These are phyloP conservation scores for Platanista minor DNA, from an alignment of 2,113 vertebrate species.

Conservation along the genomic window DNA sequence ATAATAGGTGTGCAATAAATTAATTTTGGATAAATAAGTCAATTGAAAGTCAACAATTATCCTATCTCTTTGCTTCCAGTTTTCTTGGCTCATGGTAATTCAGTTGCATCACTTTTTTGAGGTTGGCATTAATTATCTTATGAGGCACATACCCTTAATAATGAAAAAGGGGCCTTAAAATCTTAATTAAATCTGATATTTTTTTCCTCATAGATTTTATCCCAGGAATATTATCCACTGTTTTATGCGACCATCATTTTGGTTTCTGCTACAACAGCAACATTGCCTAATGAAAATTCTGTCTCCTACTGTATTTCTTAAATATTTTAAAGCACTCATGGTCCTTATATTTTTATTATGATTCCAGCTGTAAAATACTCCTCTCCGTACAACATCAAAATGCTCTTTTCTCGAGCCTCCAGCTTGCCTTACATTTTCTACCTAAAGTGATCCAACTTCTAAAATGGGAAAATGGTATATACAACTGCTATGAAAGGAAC, in stretches of 20 bases:
- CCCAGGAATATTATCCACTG: constrained; percentile 7
- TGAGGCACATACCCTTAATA: not conserved
- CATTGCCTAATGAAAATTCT: constrained; percentile 42
- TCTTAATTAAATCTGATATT: constrained; percentile 51
- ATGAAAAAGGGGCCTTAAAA: constrained; percentile 40
- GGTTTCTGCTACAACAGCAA: constrained; percentile 31
- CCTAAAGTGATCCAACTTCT: not conserved
- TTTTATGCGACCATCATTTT: constrained; percentile 33
- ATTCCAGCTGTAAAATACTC: constrained; percentile 29
- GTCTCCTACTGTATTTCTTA: constrained; percentile 54
- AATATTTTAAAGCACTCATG: constrained; percentile 58
- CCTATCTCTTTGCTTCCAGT: not conserved
- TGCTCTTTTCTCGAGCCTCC: not conserved
- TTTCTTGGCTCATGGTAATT: not conserved
- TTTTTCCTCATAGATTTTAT: constrained; percentile 29
- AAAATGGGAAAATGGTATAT: not conserved
- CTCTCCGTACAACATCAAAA: not conserved
- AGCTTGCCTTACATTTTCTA: not conserved
- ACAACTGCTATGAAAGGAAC: not conserved
- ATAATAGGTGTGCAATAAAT: not conserved
- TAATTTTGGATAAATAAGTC: constrained; percentile 9
- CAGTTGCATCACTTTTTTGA: not conserved
- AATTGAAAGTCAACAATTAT: constrained; percentile 8
- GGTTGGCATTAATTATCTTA: not conserved
- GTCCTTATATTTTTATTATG: constrained; percentile 49